Percentiles rank a stretch among this genome's conserved stretches.
These are phyloP conservation scores for Junonia oenone DNA, from an alignment of 2,888 invertebrate genomes.

Conservation along the genomic window DNA sequence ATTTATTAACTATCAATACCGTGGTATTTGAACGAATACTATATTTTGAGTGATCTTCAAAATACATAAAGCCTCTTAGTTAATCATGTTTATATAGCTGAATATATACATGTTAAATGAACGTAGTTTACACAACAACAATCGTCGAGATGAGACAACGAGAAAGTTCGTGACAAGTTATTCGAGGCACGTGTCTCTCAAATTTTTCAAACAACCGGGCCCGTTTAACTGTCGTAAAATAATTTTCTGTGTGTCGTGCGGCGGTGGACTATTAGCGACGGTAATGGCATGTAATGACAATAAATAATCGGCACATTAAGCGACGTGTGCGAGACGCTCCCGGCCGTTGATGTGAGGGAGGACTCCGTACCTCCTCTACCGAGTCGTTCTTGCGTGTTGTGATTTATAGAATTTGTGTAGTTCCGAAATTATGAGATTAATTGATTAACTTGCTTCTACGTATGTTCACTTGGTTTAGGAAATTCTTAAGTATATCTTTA, in stretches of 20 bases:
- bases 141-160: not conserved
- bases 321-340: slow-evolving; percentile 35
- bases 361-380: too few relatives aligned
- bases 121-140: not conserved
- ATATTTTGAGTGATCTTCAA: too few relatives aligned
- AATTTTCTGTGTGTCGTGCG: slow-evolving; percentile 55
- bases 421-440: not conserved
- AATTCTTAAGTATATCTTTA: too few relatives aligned
- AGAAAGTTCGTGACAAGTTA: slow-evolving; percentile 17
- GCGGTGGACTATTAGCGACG: slow-evolving; percentile 59
- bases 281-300: slow-evolving; percentile 71
- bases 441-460: too few relatives aligned
- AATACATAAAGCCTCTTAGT: too few relatives aligned
- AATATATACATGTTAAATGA: not conserved
- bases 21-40: too few relatives aligned
- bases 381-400: not conserved
- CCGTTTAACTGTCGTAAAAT: slow-evolving; percentile 53
- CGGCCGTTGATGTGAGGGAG: slow-evolving; percentile 12
- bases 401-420: not conserved
- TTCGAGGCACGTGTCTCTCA: slow-evolving; percentile 41
- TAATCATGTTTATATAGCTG: too few relatives aligned
- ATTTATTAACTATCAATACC: too few relatives aligned
- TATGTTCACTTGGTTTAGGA: too few relatives aligned
- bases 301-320: slow-evolving; percentile 62
- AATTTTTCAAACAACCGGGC: slow-evolving; percentile 53